Conservation (phyloP, 2,888 invertebrate species). For the Brachyptera putata region DNA sequence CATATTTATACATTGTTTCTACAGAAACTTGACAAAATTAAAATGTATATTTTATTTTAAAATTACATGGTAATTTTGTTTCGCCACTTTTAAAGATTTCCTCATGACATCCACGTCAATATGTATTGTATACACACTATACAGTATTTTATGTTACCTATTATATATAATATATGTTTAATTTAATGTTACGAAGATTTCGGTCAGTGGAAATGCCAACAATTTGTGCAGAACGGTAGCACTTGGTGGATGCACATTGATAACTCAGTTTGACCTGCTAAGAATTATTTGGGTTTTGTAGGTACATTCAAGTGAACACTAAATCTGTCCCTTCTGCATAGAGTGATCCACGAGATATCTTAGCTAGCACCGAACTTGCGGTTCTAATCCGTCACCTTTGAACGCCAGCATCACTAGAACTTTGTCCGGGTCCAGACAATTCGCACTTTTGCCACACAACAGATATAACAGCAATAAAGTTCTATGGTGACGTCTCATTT, state of each 20-base stretch:
- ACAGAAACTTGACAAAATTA: constrained; percentile 31
- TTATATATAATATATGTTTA: constrained; percentile 28
- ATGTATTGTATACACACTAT: constrained; percentile 32
- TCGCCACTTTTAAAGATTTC: constrained; percentile 23
- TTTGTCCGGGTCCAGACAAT: constrained; percentile 20
- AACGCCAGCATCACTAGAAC: too few species aligned
- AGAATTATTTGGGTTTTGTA: constrained; percentile 31
- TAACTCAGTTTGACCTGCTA: constrained; percentile 32
- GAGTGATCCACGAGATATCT: constrained; percentile 5
- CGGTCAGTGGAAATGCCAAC: constrained; percentile 34
- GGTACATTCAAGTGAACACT: constrained; percentile 33
- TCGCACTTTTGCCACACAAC: constrained; percentile 35
- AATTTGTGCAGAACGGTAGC: constrained; percentile 35
- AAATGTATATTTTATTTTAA: constrained; percentile 27
- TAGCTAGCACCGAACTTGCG: constrained; percentile 24
- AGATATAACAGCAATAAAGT: constrained; percentile 37
- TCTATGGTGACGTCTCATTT: constrained; percentile 31
- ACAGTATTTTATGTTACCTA: constrained; percentile 32
- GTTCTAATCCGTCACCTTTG: constrained; percentile 7
- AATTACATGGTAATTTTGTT: constrained; percentile 28
- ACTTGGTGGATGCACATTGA: constrained; percentile 34
- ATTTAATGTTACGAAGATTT: constrained; percentile 24
- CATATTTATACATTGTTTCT: constrained; percentile 27
- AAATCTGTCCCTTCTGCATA: constrained; percentile 22
- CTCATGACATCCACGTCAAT: constrained; percentile 28